phyloP scores from a whole-genome alignment of 2,888 invertebrate species.

The Nymphalis urticae region DNA sequence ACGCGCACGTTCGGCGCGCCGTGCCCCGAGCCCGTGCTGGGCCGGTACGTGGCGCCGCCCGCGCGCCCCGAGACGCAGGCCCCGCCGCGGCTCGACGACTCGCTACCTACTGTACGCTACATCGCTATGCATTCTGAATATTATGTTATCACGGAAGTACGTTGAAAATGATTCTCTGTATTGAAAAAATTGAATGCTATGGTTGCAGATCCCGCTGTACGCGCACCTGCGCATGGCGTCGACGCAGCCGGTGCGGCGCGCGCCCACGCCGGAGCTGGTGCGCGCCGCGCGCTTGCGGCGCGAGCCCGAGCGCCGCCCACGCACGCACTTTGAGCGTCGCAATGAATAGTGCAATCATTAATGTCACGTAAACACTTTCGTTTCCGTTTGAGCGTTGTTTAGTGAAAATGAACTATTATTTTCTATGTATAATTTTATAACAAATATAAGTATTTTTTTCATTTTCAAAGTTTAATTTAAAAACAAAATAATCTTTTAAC shows the following conservation, averaged over 20 bases:
- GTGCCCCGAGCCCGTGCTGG: constrained; percentile 81
- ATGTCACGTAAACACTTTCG: too few relatives aligned
- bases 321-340: constrained; percentile 78
- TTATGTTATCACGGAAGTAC: not conserved
- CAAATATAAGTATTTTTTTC: too few relatives aligned
- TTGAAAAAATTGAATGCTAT: too few relatives aligned
- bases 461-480: too few relatives aligned
- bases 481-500: too few relatives aligned
- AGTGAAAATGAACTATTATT: too few relatives aligned
- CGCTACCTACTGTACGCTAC: constrained; percentile 71
- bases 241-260: constrained; percentile 79
- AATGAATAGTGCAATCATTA: not conserved
- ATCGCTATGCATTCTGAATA: not conserved
- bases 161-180: too few relatives aligned
- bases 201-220: constrained; percentile 85
- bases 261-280: constrained; percentile 80
- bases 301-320: constrained; percentile 51
- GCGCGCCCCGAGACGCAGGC: constrained; percentile 72
- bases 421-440: too few relatives aligned
- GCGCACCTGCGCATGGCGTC: constrained; percentile 84
- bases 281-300: constrained; percentile 63
- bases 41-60: constrained; percentile 81
- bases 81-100: constrained; percentile 82
- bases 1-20: constrained; percentile 78
- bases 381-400: too few relatives aligned